Base-by-base conservation (phyloP, 2,797 vertebrate genomes). In the Hozukius guyotensis region DNA sequence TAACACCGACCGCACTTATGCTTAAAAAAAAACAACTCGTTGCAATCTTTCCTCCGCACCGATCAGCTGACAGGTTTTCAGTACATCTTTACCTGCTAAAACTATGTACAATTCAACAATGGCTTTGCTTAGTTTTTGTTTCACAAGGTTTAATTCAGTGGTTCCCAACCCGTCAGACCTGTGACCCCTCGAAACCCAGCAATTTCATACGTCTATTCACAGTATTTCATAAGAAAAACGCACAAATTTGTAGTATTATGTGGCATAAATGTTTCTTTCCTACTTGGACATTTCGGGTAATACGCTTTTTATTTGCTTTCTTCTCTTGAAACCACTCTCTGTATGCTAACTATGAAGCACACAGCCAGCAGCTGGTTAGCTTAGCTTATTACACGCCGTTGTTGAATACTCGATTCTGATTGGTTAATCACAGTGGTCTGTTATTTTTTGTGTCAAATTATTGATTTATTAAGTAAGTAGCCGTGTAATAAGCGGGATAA, bases 101-200 rank as follows among this genome's bases (percentile, higher is more conserved):
- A 81, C 72, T 92, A 92, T 92, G 59, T 90, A 94, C 88, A 94
- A 31, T 89, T 87, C 87, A 87, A 91, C 78, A 78, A 94, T 91
- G 89, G 89, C 92, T 94, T 92, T 82, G 56, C 53, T 77, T 84
- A 5, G 57, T 81, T 63, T 87, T 87, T 89, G 87, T 83, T 78
- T 90, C 78, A 71, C 70, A 53, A 68, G 14, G 60, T 85, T 52
- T 81, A 60, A 74, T 83, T 85, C 72, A 76, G 80, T 66, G 64
- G 16, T 69, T 65, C 78, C 71, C 65, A 74, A 75, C 55, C 25
- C 27, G 61, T 52, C 9, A 64, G 49, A 68, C 10, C 13, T 14
- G 7, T 2, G 42, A 56, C 10, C 14, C 55, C 22, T n/a, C 5
- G 14, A 69, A 32, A 62, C 4, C 1, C 55, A 16, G 49, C 5